phyloP scores from a whole-genome alignment of 2,888 invertebrate species.

The Brachynemurus nebulosus region DNA sequence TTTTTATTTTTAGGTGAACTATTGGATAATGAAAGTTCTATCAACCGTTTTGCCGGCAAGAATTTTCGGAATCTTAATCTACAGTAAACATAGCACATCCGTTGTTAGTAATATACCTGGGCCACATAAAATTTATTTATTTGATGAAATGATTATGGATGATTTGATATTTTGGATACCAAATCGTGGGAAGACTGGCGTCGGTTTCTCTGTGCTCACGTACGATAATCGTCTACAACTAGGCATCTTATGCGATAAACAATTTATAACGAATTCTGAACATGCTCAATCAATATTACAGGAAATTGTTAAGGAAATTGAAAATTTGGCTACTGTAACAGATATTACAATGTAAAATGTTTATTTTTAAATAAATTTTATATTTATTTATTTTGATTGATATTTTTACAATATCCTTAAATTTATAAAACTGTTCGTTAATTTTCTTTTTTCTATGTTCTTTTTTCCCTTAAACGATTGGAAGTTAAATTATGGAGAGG shows the following conservation, averaged over 20 bases:
- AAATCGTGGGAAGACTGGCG: constrained; percentile 3
- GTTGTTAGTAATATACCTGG: constrained; percentile 2
- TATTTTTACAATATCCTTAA: no score
- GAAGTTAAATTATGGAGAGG: no score
- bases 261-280: not conserved
- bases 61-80: not conserved
- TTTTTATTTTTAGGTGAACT: constrained; percentile 3
- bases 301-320: not conserved
- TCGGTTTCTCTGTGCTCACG: not conserved
- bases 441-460: no score
- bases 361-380: no score
- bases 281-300: not conserved
- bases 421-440: no score
- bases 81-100: not conserved
- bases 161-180: constrained; percentile 4
- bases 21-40: not conserved
- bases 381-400: no score
- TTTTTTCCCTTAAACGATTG: no score
- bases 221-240: constrained; percentile 3
- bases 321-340: no score
- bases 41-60: not conserved
- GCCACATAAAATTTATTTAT: not conserved
- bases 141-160: not conserved
- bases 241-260: not conserved
- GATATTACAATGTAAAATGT: no score